phyloP scores from a whole-genome alignment of 2,113 vertebrate species.

The Centropus unirufus region DNA sequence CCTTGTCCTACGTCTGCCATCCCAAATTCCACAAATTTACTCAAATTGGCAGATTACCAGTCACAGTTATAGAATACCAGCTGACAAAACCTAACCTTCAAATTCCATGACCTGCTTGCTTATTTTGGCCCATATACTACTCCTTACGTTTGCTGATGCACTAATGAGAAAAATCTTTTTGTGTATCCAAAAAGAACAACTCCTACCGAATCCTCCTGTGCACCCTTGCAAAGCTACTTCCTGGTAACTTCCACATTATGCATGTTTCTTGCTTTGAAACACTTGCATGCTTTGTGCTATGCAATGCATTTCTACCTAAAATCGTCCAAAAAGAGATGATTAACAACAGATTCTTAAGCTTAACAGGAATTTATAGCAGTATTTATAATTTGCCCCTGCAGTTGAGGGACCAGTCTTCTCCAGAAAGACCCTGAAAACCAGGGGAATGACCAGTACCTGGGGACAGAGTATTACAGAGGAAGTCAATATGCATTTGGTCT shows the following conservation, averaged over 20 bases:
- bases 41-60: background rate
- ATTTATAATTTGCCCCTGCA: background rate
- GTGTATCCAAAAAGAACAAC: background rate
- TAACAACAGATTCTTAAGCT: background rate
- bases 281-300: background rate
- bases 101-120: background rate
- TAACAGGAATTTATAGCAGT: background rate
- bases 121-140: background rate
- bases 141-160: background rate
- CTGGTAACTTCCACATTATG: background rate
- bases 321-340: background rate
- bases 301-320: background rate
- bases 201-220: background rate
- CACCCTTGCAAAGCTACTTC: background rate
- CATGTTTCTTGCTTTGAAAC: background rate
- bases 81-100: background rate
- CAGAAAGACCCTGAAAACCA: background rate
- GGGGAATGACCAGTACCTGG: background rate
- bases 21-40: background rate
- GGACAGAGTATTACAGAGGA: background rate
- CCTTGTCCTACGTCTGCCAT: too few species aligned
- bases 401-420: background rate
- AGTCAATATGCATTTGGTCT: background rate
- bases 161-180: background rate
- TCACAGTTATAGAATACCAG: too few species aligned